Evolutionary conservation across 2,113 vertebrate genomes (phyloP).

Genomic region (Ailuropoda melanoleuca): DNA sequence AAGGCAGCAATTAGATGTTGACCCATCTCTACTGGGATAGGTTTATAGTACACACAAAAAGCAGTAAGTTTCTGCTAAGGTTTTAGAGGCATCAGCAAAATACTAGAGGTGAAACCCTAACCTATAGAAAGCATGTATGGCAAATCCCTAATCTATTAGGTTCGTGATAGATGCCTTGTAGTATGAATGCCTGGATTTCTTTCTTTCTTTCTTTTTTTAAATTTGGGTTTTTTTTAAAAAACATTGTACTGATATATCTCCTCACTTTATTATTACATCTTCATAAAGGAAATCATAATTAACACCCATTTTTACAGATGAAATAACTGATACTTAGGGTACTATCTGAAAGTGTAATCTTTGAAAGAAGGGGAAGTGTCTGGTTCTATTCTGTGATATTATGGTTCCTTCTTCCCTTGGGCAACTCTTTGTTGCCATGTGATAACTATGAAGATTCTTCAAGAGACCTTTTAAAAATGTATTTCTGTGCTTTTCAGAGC

Average conservation of each 20-base stretch:
- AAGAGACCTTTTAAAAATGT: neutral
- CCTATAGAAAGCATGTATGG: neutral
- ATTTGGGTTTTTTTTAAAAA: neutral
- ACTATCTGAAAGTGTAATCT: neutral
- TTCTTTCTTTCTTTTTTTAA: neutral
- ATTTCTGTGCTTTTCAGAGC: constrained; percentile 13
- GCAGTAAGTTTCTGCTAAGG: neutral
- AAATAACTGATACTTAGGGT: neutral
- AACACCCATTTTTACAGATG: neutral
- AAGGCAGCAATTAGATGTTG: neutral
- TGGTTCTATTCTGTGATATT: neutral
- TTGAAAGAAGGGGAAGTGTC: neutral
- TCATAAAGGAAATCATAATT: neutral
- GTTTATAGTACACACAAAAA: neutral
- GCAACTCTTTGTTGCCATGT: neutral
- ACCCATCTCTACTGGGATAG: neutral
- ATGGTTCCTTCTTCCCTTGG: neutral
- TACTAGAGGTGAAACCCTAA: neutral
- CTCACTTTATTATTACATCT: neutral
- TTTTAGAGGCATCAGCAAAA: neutral
- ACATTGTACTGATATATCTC: neutral
- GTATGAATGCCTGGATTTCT: neutral
- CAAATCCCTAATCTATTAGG: neutral
- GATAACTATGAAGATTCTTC: neutral
- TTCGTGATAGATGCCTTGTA: neutral